These are phyloP conservation scores for Apis mellifera DNA, from an alignment of 1,140 invertebrate species.

Conservation along the genomic window DNA sequence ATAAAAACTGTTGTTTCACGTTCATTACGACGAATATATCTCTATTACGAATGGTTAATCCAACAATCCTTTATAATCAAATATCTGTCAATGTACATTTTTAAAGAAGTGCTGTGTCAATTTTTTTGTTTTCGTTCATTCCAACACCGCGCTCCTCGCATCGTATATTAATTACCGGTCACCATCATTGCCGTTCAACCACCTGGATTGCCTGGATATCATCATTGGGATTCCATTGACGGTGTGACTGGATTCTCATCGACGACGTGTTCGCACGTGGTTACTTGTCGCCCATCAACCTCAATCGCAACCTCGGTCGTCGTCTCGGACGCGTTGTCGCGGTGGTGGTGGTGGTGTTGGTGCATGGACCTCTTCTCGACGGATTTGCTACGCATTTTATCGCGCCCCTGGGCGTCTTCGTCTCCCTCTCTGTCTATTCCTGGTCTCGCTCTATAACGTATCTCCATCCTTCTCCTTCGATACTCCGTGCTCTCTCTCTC, in stretches of 20 bases:
- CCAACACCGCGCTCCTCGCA: background rate
- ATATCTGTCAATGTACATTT: background rate
- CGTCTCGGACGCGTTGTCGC: conserved; percentile 66
- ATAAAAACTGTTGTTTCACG: background rate
- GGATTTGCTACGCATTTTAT: conserved; percentile 60
- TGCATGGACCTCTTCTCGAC: conserved; percentile 55
- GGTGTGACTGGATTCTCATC: conserved; percentile 1
- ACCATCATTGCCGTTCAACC: background rate
- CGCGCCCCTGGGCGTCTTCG: conserved; percentile 59
- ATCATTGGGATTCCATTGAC: background rate
- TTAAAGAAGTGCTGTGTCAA: conserved; percentile 59
- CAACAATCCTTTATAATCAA: too few relatives aligned
- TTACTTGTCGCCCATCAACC: conserved; percentile 53
- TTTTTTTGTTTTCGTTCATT: conserved; percentile 55
- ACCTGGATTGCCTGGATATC: conserved; percentile 4
- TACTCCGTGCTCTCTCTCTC: background rate
- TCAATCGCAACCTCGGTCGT: conserved; percentile 42
- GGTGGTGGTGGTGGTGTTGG: conserved; percentile 41
- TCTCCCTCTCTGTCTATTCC: conserved; percentile 38
- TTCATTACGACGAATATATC: background rate
- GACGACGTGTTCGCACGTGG: conserved; percentile 49
- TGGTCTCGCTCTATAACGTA: conserved; percentile 18
- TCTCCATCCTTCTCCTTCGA: conserved; percentile 42
- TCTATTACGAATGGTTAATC: background rate
- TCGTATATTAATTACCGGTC: background rate